phyloP scores from a whole-genome alignment of 1,140 invertebrate genomes.

The Drosophila pachea region DNA sequence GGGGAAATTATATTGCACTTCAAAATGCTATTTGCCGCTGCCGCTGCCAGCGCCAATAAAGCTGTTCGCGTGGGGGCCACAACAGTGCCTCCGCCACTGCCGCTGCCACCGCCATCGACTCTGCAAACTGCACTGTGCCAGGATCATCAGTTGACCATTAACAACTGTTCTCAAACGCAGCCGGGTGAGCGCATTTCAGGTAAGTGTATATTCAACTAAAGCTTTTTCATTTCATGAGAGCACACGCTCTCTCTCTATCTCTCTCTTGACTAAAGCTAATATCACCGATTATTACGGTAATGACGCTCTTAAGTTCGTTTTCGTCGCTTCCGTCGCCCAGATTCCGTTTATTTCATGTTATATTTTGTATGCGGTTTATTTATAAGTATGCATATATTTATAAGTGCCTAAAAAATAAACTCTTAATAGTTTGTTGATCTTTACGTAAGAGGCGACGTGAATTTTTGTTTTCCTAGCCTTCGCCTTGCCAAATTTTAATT shows the following conservation, averaged over 20 bases:
- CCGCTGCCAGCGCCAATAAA: conserved; percentile 42
- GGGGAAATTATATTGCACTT: conserved; percentile 59
- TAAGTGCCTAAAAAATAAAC: conserved; percentile 1
- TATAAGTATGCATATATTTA: conserved; percentile 41
- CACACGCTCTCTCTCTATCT: background rate
- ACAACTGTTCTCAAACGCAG: conserved; percentile 37
- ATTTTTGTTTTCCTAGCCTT: conserved; percentile 46
- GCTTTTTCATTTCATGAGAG: conserved; percentile 15
- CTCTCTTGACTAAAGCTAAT: background rate
- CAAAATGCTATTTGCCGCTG: conserved; percentile 65
- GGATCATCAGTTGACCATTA: conserved; percentile 53
- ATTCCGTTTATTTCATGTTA: conserved; percentile 67
- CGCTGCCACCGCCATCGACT: conserved; percentile 34
- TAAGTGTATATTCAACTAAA: conserved; percentile 30
- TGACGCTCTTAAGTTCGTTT: conserved; percentile 32
- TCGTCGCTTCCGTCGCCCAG: conserved; percentile 41
- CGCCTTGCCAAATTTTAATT: conserved; percentile 53
- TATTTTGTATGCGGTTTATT: conserved; percentile 64
- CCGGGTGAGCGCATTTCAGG: conserved; percentile 57
- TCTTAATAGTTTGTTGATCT: conserved; percentile 69
- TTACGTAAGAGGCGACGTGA: conserved; percentile 52
- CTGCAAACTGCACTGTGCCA: conserved; percentile 49
- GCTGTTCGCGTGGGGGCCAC: conserved; percentile 32
- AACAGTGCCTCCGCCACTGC: conserved; percentile 45
- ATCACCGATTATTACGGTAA: conserved; percentile 23